Base-by-base conservation (phyloP, 2,888 invertebrate genomes). In the Melanophora roralis region DNA sequence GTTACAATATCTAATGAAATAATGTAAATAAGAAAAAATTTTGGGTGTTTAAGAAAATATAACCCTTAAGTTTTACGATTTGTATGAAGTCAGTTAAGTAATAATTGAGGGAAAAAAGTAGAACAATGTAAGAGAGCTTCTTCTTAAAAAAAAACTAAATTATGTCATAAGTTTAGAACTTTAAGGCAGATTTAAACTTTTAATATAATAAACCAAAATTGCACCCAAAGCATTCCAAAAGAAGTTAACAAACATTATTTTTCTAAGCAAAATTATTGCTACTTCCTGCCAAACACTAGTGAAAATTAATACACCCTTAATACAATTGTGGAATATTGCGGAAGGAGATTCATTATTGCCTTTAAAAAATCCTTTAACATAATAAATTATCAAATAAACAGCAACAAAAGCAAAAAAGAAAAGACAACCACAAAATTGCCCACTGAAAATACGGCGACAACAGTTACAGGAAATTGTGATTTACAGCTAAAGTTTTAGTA, bases 401-500 rank as follows among this genome's bases (percentile, higher is more conserved):
- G 55, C 65, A 72, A 43, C 55, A 76, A 57, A 47, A 69, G 64
- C 65, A 71, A 78, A 67, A 55, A 59, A 47, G 45, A 6, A 53
- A 64, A 49, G 67, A 68, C 76, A 76, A 80, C 80, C 80, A 80
- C 80, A 80, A 80, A 80, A 76, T 80, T 72, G 76, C 80, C 80
- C 80, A 80, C 74, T 62, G 51, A 81, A 81, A 81, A 81, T 78
- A 80, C 80, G 72, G 80, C 76, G 80, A 80, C 80, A 80, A 78
- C 81, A 79, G 75, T 81, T 81, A 80, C 82, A 76, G 82, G 82
- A 83, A 83, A 83, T 83, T 82, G 82, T 83, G 82, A 83, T 83
- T 83, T 82, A 83, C 80, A 71, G 81, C 80, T 71, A 57, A 78
- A 78, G 64, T 81, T 76, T 27, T 75, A 59, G 80, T 73, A 64